Evolutionary conservation across 2,113 vertebrate genomes (phyloP).

Genomic region (Amphiprion percula): DNA sequence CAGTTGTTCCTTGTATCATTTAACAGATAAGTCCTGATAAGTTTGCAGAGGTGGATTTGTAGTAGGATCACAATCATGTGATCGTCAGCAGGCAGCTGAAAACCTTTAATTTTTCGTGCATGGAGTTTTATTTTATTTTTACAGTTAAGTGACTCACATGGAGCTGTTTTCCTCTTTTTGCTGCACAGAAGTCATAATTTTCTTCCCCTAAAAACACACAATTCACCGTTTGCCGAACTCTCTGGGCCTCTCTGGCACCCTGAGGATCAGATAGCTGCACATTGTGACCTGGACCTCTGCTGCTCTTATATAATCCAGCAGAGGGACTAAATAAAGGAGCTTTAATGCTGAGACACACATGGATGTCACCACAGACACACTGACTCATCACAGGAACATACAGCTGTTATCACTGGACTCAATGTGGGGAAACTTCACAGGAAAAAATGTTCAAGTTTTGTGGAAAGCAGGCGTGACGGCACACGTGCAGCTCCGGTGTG

Average conservation of each 20-base stretch:
- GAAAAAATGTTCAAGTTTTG: neutral
- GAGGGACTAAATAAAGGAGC: neutral
- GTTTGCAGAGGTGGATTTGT: too few species aligned
- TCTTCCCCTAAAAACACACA: neutral
- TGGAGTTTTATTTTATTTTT: too few species aligned
- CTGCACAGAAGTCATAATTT: neutral
- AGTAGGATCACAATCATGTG: too few species aligned
- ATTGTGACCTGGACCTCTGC: neutral
- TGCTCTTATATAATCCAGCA: constrained; percentile 45
- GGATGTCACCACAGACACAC: neutral
- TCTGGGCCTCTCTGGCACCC: neutral
- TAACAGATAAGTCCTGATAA: too few species aligned
- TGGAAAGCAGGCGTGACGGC: neutral
- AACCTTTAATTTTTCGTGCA: too few species aligned
- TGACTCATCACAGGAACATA: neutral
- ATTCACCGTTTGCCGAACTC: neutral
- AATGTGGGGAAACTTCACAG: neutral
- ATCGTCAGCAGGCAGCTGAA: too few species aligned
- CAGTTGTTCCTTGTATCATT: too few species aligned
- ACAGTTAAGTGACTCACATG: too few species aligned
- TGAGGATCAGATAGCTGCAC: constrained; percentile 5
- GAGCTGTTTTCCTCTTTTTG: neutral
- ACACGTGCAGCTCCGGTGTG: constrained; percentile 60
- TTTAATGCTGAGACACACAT: constrained; percentile 15
- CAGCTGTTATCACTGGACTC: neutral